Base-by-base conservation (phyloP, 2,797 vertebrate genomes). In the Heterohyrax brucei region DNA sequence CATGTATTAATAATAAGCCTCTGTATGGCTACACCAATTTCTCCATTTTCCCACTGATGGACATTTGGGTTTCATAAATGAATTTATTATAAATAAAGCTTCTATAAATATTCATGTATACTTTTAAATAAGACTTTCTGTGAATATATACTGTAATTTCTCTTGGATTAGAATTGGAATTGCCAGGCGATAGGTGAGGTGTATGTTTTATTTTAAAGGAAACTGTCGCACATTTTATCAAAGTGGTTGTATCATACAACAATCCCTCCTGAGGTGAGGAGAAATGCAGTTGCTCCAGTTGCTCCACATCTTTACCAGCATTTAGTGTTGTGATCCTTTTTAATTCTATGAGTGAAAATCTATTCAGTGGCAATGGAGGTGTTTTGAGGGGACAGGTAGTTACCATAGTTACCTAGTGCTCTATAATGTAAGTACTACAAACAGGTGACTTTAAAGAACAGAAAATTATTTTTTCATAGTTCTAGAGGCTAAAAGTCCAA, bases 141-240 rank as follows among this genome's bases (percentile, higher is more conserved):
- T 64, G 61, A n/a, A 56, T 21, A 48, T 81, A 59, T 48, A 16
- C 72, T 88, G 94, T 92, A 12, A 75, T 5, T 92, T 84, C n/a
- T 91, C 26, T 90, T 86, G 30, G n/a, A 48, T 59, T 91, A 95
- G 18, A 19, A 24, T 76, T 83, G 80, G 18, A 82, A 87, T 28
- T 79, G 8, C 48, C 28, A 1, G 19, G 14, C 30, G 4, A 53
- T 73, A 86, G 50, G 22, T 84, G 50, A 79, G 3, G 10, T 76
- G 14, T 77, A 78, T 75, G 5, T 84, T 91, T 80, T 6, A 77
- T 91, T 59, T 87, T 77, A 62, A n/a, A 88, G 56, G 13, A 83
- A 93, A 88, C 2, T 59, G 13, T 18, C 46, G 90, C 44, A 72
- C 8, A 50, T 75, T 87, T 93, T 79, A 21, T 75, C 24, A 44